A percentile compares a stretch with the other conserved stretches of the same genome.
These are phyloP conservation scores for Dexiosoma caninum DNA, from an alignment of 2,888 invertebrate genomes.

Conservation along the genomic window DNA sequence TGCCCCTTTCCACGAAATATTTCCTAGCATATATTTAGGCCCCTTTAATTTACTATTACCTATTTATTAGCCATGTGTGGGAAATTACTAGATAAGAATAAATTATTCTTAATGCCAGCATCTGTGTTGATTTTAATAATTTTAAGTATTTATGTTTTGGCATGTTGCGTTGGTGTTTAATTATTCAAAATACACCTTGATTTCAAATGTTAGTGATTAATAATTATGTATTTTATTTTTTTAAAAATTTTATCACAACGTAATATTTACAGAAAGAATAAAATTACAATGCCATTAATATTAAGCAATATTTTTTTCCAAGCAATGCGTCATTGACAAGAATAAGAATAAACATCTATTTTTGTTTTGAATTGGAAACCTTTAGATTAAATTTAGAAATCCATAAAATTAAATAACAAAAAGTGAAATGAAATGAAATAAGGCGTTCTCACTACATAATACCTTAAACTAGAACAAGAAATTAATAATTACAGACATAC, in stretches of 20 bases:
- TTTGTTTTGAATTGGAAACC: too few species aligned
- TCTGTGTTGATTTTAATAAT: neutral
- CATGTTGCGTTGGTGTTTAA: slow-evolving; percentile 9
- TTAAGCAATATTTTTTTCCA: neutral
- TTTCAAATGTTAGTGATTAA: neutral
- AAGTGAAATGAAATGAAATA: too few species aligned
- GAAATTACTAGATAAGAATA: neutral
- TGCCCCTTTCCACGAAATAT: neutral
- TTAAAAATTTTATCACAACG: slow-evolving; percentile 2
- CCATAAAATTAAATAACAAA: too few species aligned
- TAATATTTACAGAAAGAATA: neutral
- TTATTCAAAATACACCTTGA: neutral
- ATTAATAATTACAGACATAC: too few species aligned
- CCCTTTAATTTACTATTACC: neutral
- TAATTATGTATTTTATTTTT: neutral
- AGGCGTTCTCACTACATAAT: too few species aligned
- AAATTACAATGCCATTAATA: neutral
- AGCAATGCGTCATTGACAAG: neutral
- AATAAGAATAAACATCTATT: too few species aligned
- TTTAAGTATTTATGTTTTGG: neutral
- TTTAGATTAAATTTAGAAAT: neutral
- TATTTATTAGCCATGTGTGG: slow-evolving; percentile 1
- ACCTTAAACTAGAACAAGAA: too few species aligned
- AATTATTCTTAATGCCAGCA: slow-evolving; percentile 1
- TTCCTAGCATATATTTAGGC: neutral